Evolutionary conservation across 2,888 invertebrate genomes (phyloP), one percentile per base, ranked within the genome.

Genomic region (Lepidochrysops patricia): DNA sequence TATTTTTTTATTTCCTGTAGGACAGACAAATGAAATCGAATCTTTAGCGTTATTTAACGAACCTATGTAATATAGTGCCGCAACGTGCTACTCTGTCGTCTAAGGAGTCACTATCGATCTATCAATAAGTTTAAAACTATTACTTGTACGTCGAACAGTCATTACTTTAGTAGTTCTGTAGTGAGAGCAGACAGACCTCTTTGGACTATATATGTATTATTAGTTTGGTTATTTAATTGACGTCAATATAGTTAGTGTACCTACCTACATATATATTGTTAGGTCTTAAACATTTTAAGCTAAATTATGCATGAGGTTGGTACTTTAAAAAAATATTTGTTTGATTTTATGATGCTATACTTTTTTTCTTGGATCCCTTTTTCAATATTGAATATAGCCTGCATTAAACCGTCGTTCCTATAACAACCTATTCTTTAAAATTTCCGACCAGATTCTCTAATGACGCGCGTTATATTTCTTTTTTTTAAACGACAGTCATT

Each of bases 61-160:
- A 52, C 26, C 27, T 9, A 52, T 29, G 54, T 52, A 52, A 54
- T 54, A 52, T 4, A 52, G 19, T 29, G 52, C 26, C 50, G 50
- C 50, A 27, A 52, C 27, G 52, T 29, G 29, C 4, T 15, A 27
- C 15, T 19, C 9, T 43, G 43, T 43, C 19, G 9, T 9, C 23
- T 43, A 12, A 43, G 23, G 43, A 23, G 43, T 43, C 27, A 29
- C 54, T 54, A 54, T 50, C 50, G 19, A 19, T 32, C 32, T 19
- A 32, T 32, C 54, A 29, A 29, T 15, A 54, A 13, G 19, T 54
- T 54, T 32, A 19, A 23, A 15, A 27, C 3, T 54, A 29, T 29
- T 29, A 15, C 29, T 19, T 54, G 23, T 19, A 32, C 32, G 29
- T 32, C 15, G 19, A 54, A 4, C 15, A 7, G 9, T 54, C 29